These are phyloP conservation scores for Callithrix jacchus DNA, from an alignment of 2,113 vertebrate species.

Conservation along the genomic window DNA sequence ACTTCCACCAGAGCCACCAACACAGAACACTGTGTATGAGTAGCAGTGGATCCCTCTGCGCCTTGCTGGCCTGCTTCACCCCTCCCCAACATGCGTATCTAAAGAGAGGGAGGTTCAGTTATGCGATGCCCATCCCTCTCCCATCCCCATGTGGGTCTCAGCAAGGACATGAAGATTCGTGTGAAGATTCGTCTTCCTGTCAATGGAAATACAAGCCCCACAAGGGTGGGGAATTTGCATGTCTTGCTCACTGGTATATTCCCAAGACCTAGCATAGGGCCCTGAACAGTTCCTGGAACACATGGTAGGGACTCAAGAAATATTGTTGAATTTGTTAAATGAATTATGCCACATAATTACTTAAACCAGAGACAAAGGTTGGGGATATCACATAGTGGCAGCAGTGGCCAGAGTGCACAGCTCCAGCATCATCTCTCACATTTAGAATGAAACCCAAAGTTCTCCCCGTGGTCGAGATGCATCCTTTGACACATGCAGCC, in stretches of 20 bases:
- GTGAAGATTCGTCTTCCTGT: neutral
- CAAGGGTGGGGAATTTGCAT: neutral
- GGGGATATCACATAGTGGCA: rapidly evolving
- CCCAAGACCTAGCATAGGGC: neutral
- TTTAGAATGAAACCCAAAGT: neutral
- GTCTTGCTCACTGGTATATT: neutral
- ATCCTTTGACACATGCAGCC: rapidly evolving
- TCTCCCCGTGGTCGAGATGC: neutral
- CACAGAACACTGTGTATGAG: neutral
- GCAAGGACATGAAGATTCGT: neutral
- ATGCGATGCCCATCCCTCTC: neutral
- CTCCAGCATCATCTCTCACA: neutral
- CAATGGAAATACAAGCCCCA: neutral
- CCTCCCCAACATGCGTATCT: neutral
- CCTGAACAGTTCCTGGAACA: neutral
- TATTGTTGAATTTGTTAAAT: neutral
- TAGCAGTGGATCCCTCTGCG: neutral
- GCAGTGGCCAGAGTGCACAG: neutral
- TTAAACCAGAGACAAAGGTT: neutral
- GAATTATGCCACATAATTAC: neutral
- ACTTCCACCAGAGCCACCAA: neutral
- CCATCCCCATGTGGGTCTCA: neutral
- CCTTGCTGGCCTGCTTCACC: neutral
- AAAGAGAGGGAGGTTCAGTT: neutral
- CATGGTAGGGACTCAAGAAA: neutral